Evolutionary conservation across 2,113 vertebrate genomes (phyloP).

Genomic region (Perca fluviatilis): DNA sequence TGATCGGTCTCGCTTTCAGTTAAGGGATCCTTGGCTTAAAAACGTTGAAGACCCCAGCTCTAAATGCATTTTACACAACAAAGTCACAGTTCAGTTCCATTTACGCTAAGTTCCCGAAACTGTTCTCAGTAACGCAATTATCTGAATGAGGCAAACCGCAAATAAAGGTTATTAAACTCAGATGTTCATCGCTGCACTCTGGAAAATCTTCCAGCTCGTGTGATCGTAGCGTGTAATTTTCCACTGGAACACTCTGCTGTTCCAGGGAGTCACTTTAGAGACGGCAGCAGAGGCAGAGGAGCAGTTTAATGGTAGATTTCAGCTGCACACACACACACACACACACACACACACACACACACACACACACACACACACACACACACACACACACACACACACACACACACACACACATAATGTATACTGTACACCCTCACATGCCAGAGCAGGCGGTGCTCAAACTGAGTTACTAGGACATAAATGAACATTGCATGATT

Average conservation of each 20-base stretch:
- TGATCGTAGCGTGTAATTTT: neutral
- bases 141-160: neutral
- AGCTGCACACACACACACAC: slow-evolving; percentile 1
- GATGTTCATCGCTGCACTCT: neutral
- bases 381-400: neutral
- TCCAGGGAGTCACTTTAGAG: neutral
- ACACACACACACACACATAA: neutral
- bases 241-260: neutral
- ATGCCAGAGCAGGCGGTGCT: slow-evolving; percentile 15
- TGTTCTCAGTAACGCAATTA: too few species aligned
- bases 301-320: slow-evolving; percentile 33
- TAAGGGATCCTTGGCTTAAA: too few species aligned
- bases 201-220: too few species aligned
- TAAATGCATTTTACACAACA: too few species aligned
- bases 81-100: too few species aligned
- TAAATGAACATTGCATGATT: neutral
- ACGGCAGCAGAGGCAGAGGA: neutral
- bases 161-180: neutral
- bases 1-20: too few species aligned
- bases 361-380: neutral
- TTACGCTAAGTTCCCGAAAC: too few species aligned
- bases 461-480: slow-evolving; percentile 16
- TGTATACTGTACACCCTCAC: slow-evolving; percentile 12
- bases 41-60: too few species aligned
- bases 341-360: neutral